A percentile compares a stretch with the other conserved stretches of the same genome.
These are phyloP conservation scores for Itoplectis maculator DNA, from an alignment of 2,888 invertebrate genomes.

Conservation along the genomic window DNA sequence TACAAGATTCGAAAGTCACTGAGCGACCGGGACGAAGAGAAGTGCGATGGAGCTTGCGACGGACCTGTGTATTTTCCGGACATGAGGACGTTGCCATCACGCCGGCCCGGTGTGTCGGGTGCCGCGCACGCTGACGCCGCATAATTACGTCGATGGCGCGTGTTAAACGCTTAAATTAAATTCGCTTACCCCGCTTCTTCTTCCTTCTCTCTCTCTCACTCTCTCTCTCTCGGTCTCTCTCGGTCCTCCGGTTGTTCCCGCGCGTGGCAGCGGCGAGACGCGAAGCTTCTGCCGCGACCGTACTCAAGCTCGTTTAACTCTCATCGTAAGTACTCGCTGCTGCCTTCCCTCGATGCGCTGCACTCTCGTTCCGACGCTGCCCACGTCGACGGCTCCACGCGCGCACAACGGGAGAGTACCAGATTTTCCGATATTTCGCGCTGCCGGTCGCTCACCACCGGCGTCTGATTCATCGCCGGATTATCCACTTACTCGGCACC, in stretches of 20 bases:
- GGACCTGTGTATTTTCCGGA: constrained; percentile 24
- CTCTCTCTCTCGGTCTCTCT: constrained; percentile 5
- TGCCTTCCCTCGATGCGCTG: too few species aligned
- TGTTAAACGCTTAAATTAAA: constrained; percentile 41
- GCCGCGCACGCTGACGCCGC: constrained; percentile 7
- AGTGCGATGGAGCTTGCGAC: not conserved
- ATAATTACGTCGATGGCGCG: constrained; percentile 46
- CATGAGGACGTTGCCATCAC: constrained; percentile 29
- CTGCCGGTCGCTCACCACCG: not conserved
- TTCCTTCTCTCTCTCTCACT: constrained; percentile 3
- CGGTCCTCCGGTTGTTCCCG: not conserved
- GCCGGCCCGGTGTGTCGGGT: constrained; percentile 18
- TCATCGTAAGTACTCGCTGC: not conserved
- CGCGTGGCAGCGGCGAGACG: constrained; percentile 29
- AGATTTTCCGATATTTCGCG: constrained; percentile 16
- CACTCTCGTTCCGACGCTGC: constrained; percentile 23
- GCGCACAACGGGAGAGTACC: constrained; percentile 19
- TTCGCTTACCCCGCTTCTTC: constrained; percentile 38
- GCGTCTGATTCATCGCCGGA: constrained; percentile 20
- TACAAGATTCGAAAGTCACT: constrained; percentile 13
- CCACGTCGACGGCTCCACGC: constrained; percentile 4
- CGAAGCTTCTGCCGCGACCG: constrained; percentile 6
- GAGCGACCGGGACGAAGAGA: not conserved
- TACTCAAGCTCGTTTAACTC: constrained; percentile 33
- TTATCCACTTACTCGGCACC: constrained; percentile 23